Evolutionary conservation across 2,888 invertebrate species (phyloP).

Genomic region (Lochmaea crataegi): DNA sequence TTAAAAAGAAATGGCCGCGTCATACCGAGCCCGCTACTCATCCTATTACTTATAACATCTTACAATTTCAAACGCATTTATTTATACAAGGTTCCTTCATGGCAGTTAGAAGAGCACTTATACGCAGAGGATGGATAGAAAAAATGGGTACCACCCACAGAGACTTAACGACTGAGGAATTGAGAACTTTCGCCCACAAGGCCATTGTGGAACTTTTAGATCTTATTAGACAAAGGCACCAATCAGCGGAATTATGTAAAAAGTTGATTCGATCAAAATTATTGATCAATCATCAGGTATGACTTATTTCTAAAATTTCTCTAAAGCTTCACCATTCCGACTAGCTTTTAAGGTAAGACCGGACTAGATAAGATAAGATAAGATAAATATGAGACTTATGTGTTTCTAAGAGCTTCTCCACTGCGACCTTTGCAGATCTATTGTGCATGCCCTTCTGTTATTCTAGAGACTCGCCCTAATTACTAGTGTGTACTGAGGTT

Average conservation of each 20-base stretch:
- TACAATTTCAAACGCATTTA: neutral
- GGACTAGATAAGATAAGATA: too few relatives aligned
- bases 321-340: neutral
- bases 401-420: too few relatives aligned
- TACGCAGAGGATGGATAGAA: constrained; percentile 80
- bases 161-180: neutral
- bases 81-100: constrained; percentile 61
- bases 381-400: too few relatives aligned
- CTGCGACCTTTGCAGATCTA: too few relatives aligned
- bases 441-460: too few relatives aligned
- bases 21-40: constrained; percentile 21
- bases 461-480: too few relatives aligned
- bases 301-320: constrained; percentile 52
- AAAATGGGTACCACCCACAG: constrained; percentile 68
- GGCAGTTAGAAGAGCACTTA: constrained; percentile 70
- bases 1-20: constrained; percentile 18
- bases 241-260: constrained; percentile 53
- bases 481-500: too few relatives aligned
- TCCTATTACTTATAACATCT: neutral
- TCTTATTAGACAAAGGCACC: constrained; percentile 47
- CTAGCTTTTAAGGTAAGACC: too few relatives aligned
- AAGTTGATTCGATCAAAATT: constrained; percentile 70
- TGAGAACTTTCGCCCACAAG: constrained; percentile 6
- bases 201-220: constrained; percentile 52
- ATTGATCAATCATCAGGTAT: constrained; percentile 71